These are phyloP conservation scores for Pelecanoides urinatrix DNA, from an alignment of 2,113 vertebrate species.

Conservation along the genomic window DNA sequence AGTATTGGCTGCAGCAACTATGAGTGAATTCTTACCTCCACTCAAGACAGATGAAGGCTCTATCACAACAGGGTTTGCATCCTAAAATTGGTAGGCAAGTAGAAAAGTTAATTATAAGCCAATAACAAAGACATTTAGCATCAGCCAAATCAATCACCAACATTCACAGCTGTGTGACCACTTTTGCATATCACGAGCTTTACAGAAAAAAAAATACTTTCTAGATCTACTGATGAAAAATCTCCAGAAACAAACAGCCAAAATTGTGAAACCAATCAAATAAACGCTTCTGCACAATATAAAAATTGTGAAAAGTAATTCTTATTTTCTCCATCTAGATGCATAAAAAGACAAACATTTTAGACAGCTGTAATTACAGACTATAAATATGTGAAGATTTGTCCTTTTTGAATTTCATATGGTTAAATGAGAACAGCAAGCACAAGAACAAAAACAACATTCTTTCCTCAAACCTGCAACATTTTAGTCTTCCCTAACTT, in stretches of 20 bases:
- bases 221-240: background rate
- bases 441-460: background rate
- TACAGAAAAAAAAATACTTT: background rate
- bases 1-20: constrained; percentile 61
- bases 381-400: background rate
- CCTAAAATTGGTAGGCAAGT: constrained; percentile 70
- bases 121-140: background rate
- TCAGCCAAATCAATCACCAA: background rate
- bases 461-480: background rate
- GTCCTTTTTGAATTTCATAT: background rate
- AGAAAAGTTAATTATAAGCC: background rate
- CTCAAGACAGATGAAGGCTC: constrained; percentile 88
- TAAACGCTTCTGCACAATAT: background rate
- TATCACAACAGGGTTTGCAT: constrained; percentile 88
- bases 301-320: background rate
- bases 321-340: background rate
- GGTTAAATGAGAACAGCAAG: background rate
- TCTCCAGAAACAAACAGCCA: background rate
- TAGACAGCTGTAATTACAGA: background rate
- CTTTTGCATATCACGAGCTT: background rate
- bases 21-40: constrained; percentile 76
- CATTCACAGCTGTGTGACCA: background rate
- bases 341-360: background rate
- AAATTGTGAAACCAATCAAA: background rate
- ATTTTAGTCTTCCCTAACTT: background rate